Evolutionary conservation across 2,888 invertebrate species (phyloP).

Genomic region (Odontocolon sp.): DNA sequence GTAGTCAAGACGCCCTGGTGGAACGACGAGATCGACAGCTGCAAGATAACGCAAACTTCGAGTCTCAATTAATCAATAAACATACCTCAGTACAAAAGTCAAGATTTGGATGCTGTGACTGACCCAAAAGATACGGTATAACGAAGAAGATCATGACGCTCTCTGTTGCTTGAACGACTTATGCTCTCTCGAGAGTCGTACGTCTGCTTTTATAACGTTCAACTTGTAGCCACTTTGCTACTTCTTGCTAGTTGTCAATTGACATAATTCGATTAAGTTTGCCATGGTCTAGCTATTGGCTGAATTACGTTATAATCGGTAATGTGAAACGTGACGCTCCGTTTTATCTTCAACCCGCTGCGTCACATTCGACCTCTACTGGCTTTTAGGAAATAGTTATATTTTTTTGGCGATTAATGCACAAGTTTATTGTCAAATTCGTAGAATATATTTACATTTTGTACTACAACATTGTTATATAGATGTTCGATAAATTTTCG

Average conservation of each 20-base stretch:
- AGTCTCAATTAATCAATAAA: not conserved
- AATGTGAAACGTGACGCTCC: too few species aligned
- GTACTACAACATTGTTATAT: too few species aligned
- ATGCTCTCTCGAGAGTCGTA: constrained; percentile 17
- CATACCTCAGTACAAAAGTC: constrained; percentile 33
- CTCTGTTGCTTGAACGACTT: constrained; percentile 16
- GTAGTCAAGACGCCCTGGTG: constrained; percentile 38
- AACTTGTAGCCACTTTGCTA: not conserved
- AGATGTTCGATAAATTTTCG: too few species aligned
- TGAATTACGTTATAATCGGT: not conserved
- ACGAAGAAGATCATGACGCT: constrained; percentile 60
- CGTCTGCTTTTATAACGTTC: constrained; percentile 51
- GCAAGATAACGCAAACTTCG: constrained; percentile 16
- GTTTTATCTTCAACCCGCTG: too few species aligned
- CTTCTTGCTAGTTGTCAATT: constrained; percentile 44
- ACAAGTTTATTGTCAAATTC: too few species aligned
- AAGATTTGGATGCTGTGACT: constrained; percentile 28
- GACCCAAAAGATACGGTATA: constrained; percentile 66
- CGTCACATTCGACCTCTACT: too few species aligned
- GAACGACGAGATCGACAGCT: constrained; percentile 56
- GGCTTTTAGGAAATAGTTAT: not conserved
- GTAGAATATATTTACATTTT: too few species aligned
- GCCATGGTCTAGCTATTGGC: not conserved
- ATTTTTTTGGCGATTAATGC: not conserved
- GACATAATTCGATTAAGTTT: constrained; percentile 11